Evolutionary conservation across 2,888 invertebrate species (phyloP).

Genomic region (Trimorus sp.): DNA sequence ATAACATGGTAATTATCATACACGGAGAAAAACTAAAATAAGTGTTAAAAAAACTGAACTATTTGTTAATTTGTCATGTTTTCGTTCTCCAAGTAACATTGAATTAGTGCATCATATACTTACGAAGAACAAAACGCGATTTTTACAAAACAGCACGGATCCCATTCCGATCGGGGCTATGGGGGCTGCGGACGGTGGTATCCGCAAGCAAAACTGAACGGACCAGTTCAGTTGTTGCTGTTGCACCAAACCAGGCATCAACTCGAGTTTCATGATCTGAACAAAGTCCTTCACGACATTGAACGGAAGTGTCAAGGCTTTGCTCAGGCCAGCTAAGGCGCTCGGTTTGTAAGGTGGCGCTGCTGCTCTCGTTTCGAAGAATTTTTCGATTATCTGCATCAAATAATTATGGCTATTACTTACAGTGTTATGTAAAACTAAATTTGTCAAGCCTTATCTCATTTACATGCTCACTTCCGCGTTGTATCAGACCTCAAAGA

Average conservation of each 20-base stretch:
- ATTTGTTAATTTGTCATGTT: too few relatives aligned
- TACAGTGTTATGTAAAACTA: too few relatives aligned
- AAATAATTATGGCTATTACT: too few relatives aligned
- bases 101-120: conserved; percentile 79
- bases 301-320: conserved; percentile 91
- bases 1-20: too few relatives aligned
- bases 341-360: conserved; percentile 96
- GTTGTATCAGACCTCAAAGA: too few relatives aligned
- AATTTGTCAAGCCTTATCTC: too few relatives aligned
- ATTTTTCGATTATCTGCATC: conserved; percentile 91
- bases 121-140: conserved; percentile 96
- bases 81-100: too few relatives aligned
- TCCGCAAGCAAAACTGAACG: conserved; percentile 95
- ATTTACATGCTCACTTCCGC: too few relatives aligned
- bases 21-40: too few relatives aligned
- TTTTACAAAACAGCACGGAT: conserved; percentile 91
- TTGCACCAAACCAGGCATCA: conserved; percentile 85
- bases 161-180: conserved; percentile 83
- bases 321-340: conserved; percentile 92
- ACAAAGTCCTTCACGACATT: conserved; percentile 96
- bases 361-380: conserved; percentile 94
- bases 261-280: conserved; percentile 89
- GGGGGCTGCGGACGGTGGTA: conserved; percentile 92
- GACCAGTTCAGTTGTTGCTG: conserved; percentile 90
- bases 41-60: too few relatives aligned